A percentile compares a stretch with the other conserved stretches of the same genome.
Conservation (phyloP, 2,888 invertebrate species). For the Coenonympha glycerion region DNA sequence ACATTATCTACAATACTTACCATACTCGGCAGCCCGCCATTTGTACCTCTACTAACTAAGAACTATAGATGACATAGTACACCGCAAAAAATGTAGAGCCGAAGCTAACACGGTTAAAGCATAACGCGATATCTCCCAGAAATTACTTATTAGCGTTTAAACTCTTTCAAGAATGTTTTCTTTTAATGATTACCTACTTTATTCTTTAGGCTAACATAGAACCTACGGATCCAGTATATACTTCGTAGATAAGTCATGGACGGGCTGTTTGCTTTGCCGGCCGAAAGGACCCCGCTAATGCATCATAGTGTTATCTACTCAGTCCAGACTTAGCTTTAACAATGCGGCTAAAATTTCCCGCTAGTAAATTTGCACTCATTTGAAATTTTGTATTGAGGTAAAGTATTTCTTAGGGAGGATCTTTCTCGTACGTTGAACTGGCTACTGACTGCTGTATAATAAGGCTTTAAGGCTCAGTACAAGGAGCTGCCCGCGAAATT, state of each 20-base stretch:
- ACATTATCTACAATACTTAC: too few relatives aligned
- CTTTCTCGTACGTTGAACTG: not conserved
- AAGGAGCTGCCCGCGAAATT: too few relatives aligned
- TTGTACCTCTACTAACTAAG: too few relatives aligned
- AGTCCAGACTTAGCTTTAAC: conserved; percentile 23
- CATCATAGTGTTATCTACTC: conserved; percentile 57
- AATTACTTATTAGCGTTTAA: too few relatives aligned
- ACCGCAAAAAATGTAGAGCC: too few relatives aligned
- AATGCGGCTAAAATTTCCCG: conserved; percentile 16
- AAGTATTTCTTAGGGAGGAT: conserved; percentile 3
- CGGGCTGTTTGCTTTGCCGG: conserved; percentile 47
- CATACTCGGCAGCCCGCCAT: too few relatives aligned
- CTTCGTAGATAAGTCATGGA: conserved; percentile 14
- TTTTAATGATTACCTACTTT: too few relatives aligned
- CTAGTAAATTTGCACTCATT: conserved; percentile 14
- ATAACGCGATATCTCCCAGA: too few relatives aligned
- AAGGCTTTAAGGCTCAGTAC: too few relatives aligned
- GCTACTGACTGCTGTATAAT: not conserved
- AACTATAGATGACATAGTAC: too few relatives aligned
- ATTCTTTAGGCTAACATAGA: not conserved
- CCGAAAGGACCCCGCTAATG: conserved; percentile 45
- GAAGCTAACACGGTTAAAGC: too few relatives aligned
- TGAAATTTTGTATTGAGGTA: conserved; percentile 1
- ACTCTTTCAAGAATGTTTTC: too few relatives aligned
- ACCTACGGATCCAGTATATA: not conserved